Conservation (phyloP, 2,113 vertebrate species). For the Mormyrus lacerda region DNA sequence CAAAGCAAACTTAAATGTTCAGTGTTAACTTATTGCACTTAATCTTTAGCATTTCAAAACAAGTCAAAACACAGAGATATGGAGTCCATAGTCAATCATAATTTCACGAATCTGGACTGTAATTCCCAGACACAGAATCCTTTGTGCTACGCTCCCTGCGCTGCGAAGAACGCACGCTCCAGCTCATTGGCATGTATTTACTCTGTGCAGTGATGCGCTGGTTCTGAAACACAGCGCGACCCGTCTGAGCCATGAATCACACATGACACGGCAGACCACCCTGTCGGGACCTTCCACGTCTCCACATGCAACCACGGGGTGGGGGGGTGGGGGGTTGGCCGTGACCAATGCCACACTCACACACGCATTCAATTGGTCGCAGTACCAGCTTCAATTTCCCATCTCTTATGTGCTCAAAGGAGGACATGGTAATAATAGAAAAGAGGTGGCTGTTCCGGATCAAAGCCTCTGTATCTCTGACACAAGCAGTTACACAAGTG, state of each 20-base stretch:
- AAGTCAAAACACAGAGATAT: not conserved
- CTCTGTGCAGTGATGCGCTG: constrained; percentile 3
- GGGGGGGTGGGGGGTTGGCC: not conserved
- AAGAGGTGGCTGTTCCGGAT: not conserved
- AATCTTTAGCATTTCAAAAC: not conserved
- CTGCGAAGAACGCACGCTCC: not conserved
- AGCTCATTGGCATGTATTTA: not conserved
- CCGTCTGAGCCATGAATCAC: not conserved
- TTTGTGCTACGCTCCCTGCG: not conserved
- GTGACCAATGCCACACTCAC: not conserved
- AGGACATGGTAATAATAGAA: constrained; percentile 20
- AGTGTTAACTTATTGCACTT: not conserved
- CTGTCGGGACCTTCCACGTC: not conserved
- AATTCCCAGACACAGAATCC: not conserved
- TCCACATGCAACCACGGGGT: not conserved
- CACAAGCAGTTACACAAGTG: not conserved
- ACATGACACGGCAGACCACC: constrained; percentile 2
- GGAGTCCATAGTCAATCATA: not conserved
- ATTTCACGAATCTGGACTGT: not conserved
- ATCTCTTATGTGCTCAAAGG: not conserved
- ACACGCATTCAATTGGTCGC: not conserved
- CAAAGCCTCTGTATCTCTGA: not conserved
- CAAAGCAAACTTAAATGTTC: not conserved
- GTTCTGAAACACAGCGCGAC: not conserved
- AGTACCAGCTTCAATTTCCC: not conserved